Percentiles rank a stretch among this genome's conserved stretches.
Evolutionary conservation across 2,113 vertebrate genomes (phyloP).

Genomic region (Elephantulus edwardii): DNA sequence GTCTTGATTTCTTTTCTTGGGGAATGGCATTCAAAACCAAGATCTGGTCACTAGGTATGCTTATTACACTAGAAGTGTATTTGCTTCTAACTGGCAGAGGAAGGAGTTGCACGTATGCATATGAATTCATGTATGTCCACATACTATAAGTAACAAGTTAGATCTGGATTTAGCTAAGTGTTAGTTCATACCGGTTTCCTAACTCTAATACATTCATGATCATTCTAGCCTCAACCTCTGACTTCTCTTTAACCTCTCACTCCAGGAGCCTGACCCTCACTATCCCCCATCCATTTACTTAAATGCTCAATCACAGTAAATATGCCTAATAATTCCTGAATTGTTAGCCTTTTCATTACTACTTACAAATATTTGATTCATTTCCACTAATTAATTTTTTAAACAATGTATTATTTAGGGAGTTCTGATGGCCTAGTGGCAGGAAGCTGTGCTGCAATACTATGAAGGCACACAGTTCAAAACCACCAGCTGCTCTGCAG

Average conservation of each 20-base stretch:
- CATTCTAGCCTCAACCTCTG: not conserved
- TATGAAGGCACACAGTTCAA: too few relatives aligned
- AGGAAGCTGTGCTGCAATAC: too few relatives aligned
- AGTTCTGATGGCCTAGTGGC: too few relatives aligned
- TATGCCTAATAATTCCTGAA: not conserved
- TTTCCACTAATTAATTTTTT: slow-evolving; percentile 50
- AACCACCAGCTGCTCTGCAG: too few relatives aligned
- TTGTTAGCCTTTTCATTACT: not conserved
- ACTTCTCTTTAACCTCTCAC: not conserved
- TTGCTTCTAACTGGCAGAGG: not conserved
- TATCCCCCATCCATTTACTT: not conserved
- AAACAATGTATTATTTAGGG: slow-evolving; percentile 62
- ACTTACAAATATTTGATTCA: slow-evolving; percentile 62
- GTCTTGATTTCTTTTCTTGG: not conserved
- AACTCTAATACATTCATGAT: not conserved
- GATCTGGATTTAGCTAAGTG: not conserved
- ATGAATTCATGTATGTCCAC: not conserved
- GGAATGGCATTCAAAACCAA: too few relatives aligned
- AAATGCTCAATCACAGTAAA: not conserved
- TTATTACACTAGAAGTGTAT: not conserved
- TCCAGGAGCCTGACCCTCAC: not conserved
- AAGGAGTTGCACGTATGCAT: not conserved
- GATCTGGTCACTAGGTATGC: not conserved
- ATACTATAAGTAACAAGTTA: not conserved
- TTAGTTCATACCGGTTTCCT: not conserved